Percentiles rank a stretch among this genome's conserved stretches.
Conservation (phyloP, 2,113 vertebrate species). For the Cyanoderma ruficeps region DNA sequence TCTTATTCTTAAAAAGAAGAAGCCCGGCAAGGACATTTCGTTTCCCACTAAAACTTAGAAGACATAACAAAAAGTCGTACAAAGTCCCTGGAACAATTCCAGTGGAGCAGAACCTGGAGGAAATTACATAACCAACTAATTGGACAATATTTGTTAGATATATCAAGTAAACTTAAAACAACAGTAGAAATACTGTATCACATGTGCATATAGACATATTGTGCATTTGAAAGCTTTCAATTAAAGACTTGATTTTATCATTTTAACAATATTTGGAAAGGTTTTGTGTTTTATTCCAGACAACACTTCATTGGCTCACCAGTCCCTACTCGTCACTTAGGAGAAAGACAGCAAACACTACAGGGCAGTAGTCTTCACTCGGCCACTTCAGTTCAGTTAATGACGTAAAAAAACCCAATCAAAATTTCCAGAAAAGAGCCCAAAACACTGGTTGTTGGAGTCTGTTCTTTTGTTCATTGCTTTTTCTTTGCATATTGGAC, state of each 20-base stretch:
- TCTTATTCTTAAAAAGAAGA: neutral
- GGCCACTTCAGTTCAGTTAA: neutral
- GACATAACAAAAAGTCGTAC: neutral
- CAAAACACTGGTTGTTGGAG: neutral
- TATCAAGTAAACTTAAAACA: neutral
- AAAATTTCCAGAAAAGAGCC: neutral
- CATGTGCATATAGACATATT: rapidly evolving
- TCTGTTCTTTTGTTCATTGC: neutral
- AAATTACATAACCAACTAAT: neutral
- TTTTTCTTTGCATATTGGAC: neutral
- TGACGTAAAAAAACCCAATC: neutral
- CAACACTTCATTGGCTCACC: neutral
- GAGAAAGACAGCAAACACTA: neutral
- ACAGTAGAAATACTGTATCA: neutral
- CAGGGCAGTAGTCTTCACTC: neutral
- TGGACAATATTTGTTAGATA: neutral
- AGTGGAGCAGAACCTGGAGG: rapidly evolving
- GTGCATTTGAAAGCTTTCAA: neutral
- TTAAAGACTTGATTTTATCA: neutral
- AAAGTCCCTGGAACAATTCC: neutral
- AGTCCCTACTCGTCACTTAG: neutral
- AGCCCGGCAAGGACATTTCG: neutral
- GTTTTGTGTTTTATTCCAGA: neutral
- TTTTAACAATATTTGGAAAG: neutral
- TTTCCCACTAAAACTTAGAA: neutral